These are phyloP conservation scores for Dolomedes plantarius DNA, from an alignment of 2,888 invertebrate genomes.

Conservation along the genomic window DNA sequence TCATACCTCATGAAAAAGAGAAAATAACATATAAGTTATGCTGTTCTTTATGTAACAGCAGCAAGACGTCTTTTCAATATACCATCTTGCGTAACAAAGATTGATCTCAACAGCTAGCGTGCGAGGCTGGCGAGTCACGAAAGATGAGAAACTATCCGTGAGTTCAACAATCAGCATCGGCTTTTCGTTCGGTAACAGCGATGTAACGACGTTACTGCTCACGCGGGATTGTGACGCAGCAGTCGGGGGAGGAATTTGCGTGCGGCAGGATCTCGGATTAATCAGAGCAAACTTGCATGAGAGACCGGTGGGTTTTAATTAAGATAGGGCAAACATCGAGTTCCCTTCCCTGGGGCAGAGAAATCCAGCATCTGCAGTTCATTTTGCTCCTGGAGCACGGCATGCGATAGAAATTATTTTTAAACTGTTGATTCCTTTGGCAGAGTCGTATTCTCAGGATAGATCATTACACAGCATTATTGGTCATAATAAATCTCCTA, in stretches of 20 bases:
- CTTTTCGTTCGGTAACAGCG: neutral
- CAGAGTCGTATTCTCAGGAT: no score
- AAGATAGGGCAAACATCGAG: neutral
- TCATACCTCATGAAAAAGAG: no score
- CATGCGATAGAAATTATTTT: no score
- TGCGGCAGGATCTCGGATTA: neutral
- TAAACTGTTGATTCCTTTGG: no score
- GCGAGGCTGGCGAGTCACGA: neutral
- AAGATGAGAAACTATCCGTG: neutral
- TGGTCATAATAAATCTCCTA: no score
- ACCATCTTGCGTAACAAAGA: no score
- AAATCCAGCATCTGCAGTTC: no score
- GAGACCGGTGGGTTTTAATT: neutral
- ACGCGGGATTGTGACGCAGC: neutral
- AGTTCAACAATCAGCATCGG: neutral
- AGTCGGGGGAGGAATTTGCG: neutral
- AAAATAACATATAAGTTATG: no score
- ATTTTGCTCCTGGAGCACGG: no score
- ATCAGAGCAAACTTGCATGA: neutral
- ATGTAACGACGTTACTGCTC: neutral
- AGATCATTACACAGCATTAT: no score
- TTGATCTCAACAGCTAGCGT: neutral
- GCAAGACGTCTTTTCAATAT: no score
- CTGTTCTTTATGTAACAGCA: no score
- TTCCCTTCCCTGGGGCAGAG: neutral